phyloP scores from a whole-genome alignment of 2,888 invertebrate species.

The Acleris sparsana region DNA sequence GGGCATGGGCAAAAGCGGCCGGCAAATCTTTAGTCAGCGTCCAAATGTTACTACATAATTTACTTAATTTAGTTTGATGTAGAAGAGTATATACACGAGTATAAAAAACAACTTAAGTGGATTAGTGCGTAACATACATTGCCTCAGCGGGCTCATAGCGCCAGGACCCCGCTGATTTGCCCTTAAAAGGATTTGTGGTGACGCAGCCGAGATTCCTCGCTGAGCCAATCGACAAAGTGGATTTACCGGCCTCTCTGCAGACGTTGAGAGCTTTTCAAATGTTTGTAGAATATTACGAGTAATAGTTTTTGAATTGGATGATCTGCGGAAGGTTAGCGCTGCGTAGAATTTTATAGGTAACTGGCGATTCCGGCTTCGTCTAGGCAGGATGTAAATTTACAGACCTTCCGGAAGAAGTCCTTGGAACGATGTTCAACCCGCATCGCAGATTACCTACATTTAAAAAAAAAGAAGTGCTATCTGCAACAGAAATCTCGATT shows the following conservation, averaged over 20 bases:
- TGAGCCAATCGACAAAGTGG: constrained; percentile 39
- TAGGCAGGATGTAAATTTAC: not conserved
- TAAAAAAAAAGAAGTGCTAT: no score
- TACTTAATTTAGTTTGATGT: no score
- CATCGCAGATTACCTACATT: no score
- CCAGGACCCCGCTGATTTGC: constrained; percentile 17
- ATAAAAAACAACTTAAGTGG: constrained; percentile 3
- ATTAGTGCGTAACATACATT: constrained; percentile 20
- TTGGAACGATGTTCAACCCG: no score
- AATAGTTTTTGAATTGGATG: constrained; percentile 13
- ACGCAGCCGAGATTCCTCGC: constrained; percentile 45
- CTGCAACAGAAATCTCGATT: no score
- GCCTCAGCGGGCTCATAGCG: constrained; percentile 10
- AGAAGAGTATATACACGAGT: not conserved
- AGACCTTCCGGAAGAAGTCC: no score
- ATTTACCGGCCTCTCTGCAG: constrained; percentile 40
- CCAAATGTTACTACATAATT: no score
- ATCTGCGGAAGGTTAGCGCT: not conserved
- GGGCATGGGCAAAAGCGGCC: no score
- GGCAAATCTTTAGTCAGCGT: no score
- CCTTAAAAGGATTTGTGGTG: constrained; percentile 59
- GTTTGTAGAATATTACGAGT: constrained; percentile 4
- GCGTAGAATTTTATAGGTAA: not conserved
- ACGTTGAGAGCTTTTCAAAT: constrained; percentile 20
- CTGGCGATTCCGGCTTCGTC: not conserved